Conservation (phyloP, 2,888 invertebrate species). For the Marronus borbonicus region DNA sequence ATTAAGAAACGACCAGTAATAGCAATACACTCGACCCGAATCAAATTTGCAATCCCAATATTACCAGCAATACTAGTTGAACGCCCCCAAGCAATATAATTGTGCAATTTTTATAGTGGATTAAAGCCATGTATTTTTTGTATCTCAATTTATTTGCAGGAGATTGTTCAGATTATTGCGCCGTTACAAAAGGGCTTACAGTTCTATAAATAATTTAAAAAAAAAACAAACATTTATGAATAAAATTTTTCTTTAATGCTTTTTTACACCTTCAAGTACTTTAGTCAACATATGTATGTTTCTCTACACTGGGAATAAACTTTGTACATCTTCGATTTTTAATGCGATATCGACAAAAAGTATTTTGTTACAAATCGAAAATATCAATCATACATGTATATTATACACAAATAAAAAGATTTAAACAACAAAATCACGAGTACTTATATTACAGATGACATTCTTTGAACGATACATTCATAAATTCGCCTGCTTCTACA, state of each 20-base stretch:
- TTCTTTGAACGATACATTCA: slow-evolving; percentile 14
- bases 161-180: neutral
- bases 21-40: too few relatives aligned
- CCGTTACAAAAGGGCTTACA: too few relatives aligned
- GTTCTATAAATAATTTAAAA: neutral
- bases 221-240: slow-evolving; percentile 53
- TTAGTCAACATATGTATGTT: slow-evolving; percentile 60
- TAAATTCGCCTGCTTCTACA: neutral
- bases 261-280: slow-evolving; percentile 60
- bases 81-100: too few relatives aligned
- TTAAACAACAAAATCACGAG: slow-evolving; percentile 58
- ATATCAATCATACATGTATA: neutral
- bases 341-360: slow-evolving; percentile 12
- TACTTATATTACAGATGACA: slow-evolving; percentile 46
- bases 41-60: too few relatives aligned
- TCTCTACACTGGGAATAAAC: slow-evolving; percentile 19
- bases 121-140: too few relatives aligned
- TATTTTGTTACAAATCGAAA: slow-evolving; percentile 37
- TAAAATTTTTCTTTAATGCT: slow-evolving; percentile 59
- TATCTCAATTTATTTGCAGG: neutral
- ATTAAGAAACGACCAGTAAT: too few relatives aligned
- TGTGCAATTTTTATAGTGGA: too few relatives aligned
- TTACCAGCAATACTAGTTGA: too few relatives aligned
- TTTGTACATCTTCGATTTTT: slow-evolving; percentile 30
- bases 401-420: slow-evolving; percentile 60